Base-by-base conservation (phyloP, 1,140 invertebrate genomes). In the Antheraea pernyi region DNA sequence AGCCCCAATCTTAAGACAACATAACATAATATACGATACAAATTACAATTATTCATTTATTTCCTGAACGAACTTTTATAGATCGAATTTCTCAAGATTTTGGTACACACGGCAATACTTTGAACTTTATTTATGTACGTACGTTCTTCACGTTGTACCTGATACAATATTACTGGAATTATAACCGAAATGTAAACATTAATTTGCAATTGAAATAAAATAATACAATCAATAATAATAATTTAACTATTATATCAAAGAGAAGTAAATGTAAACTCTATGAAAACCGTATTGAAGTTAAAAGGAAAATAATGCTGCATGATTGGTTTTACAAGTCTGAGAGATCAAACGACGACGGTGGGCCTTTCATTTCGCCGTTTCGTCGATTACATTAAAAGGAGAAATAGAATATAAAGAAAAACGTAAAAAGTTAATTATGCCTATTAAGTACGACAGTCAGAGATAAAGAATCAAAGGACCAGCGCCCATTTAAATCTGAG, bases 391-490 rank as follows among this genome's bases (percentile, higher is more conserved):
- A 75, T 74, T 75, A 75, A 78, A 73, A 65, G 58, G 69, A 65
- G 64, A 66, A 70, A 59, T 59, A 67, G 16, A 67, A 67, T 59
- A 37, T 37, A 67, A 58, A 73, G 69, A 67, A 73, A 69, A 73
- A 73, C 61, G 48, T 67, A 67, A 68, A 72, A 74, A 74, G 72
- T 74, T 74, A 74, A 74, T 74, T 74, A 74, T 68, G 65, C 68
- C 68, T 70, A 70, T 74, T 74, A 70, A 74, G 72, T 74, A 65
- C 68, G 68, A 74, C 69, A 74, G 65, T 73, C 71, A 59, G 59
- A 73, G 71, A 73, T 73, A 73, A 69, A 67, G 71, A 69, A 73
- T 72, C 79, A 88, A 85, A 86, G 81, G 79, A 74, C 42, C 70
- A 64, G 63, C 65, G 72, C 65, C 30, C 68, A 39, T 65, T 65